Evolutionary conservation across 1,140 invertebrate genomes (phyloP), one percentile per base, ranked within the genome.

Genomic region (Drosophila erecta): DNA sequence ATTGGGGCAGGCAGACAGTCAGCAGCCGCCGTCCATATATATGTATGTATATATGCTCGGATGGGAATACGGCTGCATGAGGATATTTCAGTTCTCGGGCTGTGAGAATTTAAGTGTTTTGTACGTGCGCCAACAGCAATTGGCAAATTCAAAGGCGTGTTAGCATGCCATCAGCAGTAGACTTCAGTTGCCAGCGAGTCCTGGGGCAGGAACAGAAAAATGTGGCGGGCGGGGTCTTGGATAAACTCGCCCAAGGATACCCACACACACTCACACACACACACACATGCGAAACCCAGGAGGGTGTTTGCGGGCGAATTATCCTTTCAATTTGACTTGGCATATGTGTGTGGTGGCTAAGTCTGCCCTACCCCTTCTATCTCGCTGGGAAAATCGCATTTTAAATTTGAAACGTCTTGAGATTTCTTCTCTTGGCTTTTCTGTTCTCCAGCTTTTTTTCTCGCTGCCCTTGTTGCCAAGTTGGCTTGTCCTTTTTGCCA

Each of bases 261-360:
- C 12, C 62, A 49, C 62, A 50, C 30, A 27, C 27, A 69, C 27
- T 7, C 27, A 27, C 27, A 30, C 64, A 46, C 37, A 44, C 22
- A 57, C 47, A 46, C 6, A 41, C n/a, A 53, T 72, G 70, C 66
- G 27, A 49, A 50, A 61, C 85, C 83, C 90, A 85, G 71, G 85
- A 81, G 90, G 90, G 83, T 91, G 90, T 91, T 91, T 91, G 90
- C 85, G 90, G 90, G 90, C 90, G 90, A 91, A 91, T 91, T 91
- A 91, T 91, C 90, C 90, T 91, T 91, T 91, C 90, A 91, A 91
- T 91, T 91, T 91, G 79, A 91, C 90, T 91, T 91, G 90, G 90
- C 90, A 91, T 91, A 91, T 91, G 90, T 91, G 81, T 80, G 76
- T 40, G 38, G 58, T 53, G 46, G 49, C 49, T 38, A 24, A 47